Conservation (phyloP, 2,797 vertebrate species). For the Pyrocephalus nanus region DNA sequence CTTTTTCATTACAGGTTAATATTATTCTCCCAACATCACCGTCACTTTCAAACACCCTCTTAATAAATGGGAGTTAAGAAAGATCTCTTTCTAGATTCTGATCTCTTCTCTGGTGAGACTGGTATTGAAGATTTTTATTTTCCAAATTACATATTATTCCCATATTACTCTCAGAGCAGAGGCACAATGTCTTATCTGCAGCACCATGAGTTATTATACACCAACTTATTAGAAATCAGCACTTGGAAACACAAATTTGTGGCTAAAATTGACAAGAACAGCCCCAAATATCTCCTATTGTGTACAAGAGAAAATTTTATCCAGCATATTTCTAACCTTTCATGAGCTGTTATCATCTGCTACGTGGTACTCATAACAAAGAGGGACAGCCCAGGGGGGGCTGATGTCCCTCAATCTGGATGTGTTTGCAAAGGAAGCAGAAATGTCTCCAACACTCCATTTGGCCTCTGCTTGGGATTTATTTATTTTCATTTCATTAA, state of each 20-base stretch:
- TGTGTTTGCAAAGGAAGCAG: not conserved
- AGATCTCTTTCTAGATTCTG: conserved; percentile 15
- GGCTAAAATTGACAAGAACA: not conserved
- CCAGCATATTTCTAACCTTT: not conserved
- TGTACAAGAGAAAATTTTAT: not conserved
- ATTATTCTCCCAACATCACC: not conserved
- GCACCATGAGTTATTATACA: not conserved
- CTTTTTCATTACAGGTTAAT: conserved; percentile 50
- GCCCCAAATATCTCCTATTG: not conserved
- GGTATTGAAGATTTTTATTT: conserved; percentile 53
- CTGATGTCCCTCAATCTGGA: not conserved
- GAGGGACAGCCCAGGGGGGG: not conserved
- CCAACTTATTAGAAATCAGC: not conserved
- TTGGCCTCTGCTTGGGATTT: not conserved
- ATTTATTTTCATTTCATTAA: not conserved
- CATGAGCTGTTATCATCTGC: not conserved
- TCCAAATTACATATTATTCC: conserved; percentile 8
- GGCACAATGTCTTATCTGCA: conserved; percentile 12
- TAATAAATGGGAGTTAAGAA: conserved; percentile 25
- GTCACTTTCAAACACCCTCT: not conserved
- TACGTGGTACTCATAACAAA: not conserved
- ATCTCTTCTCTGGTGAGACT: not conserved
- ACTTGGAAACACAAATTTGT: not conserved
- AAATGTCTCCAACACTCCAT: not conserved
- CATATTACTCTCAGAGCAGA: not conserved